Base-by-base conservation (phyloP, 1,140 invertebrate genomes). In the Trichomalopsis sarcophagae region DNA sequence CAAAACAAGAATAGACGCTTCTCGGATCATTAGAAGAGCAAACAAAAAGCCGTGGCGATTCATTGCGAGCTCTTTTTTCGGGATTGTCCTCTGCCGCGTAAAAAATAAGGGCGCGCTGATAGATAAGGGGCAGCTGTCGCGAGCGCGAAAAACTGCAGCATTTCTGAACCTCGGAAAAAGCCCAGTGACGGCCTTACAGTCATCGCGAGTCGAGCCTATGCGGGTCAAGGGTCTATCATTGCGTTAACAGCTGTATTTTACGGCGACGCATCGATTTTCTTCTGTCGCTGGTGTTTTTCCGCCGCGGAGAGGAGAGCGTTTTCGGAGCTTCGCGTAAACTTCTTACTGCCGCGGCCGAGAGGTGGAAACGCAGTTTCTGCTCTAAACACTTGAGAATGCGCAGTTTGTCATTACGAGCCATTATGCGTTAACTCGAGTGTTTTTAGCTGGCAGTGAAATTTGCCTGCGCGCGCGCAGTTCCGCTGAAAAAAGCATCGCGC, bases 381-480 rank as follows among this genome's bases (percentile, higher is more conserved):
- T 14, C 13, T 21, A 62, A 62, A 62, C 55, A 62, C 55, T 62
- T 17, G 14, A 62, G 21, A 62, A 62, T 62, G 13, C 55, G 13
- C 55, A 55, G 44, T n/a, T 82, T 82, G 47, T 50, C 47, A 82
- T 82, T 66, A 82, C 27, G 71, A 74, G 40, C 74, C 55, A 76
- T 82, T 82, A 33, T 23, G 23, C 44, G 47, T 81, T 50, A 81
- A 55, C 17, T 13, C 55, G 62, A 76, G 40, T 75, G 74, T 50
- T 83, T 83, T 83, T 50, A 76, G 30, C 21, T 69, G n/a, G 30
- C 44, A 81, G 68, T 73, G 73, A 82, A 76, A 76, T 82, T 82
- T 74, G 11, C 17, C 50, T 66, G 33, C 6, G 55, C 55, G 55
- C 55, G 55, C 68, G 68, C 7, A 40, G 10, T 84, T 78, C 74